Percentiles rank a stretch among this genome's conserved stretches.
phyloP scores from a whole-genome alignment of 2,888 invertebrate genomes.

The Thelaira solivaga region DNA sequence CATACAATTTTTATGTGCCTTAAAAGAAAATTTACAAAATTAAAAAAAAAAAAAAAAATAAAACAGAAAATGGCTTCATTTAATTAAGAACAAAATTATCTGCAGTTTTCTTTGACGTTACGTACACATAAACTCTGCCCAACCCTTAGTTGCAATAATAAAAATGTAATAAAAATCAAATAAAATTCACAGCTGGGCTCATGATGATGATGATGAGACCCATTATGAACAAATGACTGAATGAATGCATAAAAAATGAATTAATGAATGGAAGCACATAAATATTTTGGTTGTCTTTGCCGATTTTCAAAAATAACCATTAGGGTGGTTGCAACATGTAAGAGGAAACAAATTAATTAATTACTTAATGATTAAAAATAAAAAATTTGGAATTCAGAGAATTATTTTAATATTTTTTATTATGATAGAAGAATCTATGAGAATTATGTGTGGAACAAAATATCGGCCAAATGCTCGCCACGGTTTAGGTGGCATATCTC shows the following conservation, averaged over 20 bases:
- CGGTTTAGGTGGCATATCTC: too few species aligned
- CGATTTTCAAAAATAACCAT: too few species aligned
- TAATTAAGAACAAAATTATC: conserved; percentile 47
- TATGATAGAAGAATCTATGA: too few species aligned
- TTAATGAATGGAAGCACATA: neutral
- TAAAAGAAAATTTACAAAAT: neutral
- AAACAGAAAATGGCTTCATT: conserved; percentile 52
- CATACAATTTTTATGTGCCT: neutral
- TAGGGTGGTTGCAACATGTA: too few species aligned
- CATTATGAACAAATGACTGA: neutral
- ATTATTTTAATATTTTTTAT: too few species aligned
- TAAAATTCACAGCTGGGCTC: conserved; percentile 66
- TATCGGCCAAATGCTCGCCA: too few species aligned
- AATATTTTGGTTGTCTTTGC: too few species aligned
- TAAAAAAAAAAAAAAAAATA: neutral
- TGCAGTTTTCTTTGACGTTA: conserved; percentile 26
- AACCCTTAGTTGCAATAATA: conserved; percentile 43
- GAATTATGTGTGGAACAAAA: too few species aligned
- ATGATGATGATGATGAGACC: conserved; percentile 30
- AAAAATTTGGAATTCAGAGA: too few species aligned
- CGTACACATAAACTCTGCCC: conserved; percentile 13
- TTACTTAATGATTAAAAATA: neutral
- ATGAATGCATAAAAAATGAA: neutral
- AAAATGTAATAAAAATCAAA: conserved; percentile 64
- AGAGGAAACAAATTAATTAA: neutral